A percentile compares a stretch with the other conserved stretches of the same genome.
Conservation (phyloP, 2,888 invertebrate genomes). For the Cinara cedri region DNA sequence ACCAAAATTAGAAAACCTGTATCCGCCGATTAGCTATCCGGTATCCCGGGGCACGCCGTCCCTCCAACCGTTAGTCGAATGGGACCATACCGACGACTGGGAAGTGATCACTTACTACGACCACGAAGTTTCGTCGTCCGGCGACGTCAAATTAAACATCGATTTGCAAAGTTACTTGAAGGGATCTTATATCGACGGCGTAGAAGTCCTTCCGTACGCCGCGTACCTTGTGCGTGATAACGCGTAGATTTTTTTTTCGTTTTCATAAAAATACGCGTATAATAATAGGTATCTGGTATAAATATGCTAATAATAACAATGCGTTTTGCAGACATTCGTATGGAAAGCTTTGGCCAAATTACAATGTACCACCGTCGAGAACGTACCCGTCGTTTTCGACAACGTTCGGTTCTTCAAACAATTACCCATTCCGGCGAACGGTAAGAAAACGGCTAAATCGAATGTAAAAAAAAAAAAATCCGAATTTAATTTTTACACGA, state of each 20-base stretch:
- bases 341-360: constrained; percentile 88
- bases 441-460: constrained; percentile 55
- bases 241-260: too few relatives aligned
- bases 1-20: constrained; percentile 75
- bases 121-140: not conserved
- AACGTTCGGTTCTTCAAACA: constrained; percentile 90
- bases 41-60: constrained; percentile 93
- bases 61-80: constrained; percentile 82
- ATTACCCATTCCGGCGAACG: constrained; percentile 86
- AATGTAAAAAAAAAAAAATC: too few relatives aligned
- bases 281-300: too few relatives aligned
- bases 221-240: constrained; percentile 83
- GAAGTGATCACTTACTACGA: constrained; percentile 58
- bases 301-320: not conserved
- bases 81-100: constrained; percentile 94
- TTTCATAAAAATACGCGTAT: too few relatives aligned
- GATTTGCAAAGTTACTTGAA: constrained; percentile 77
- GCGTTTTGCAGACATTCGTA: constrained; percentile 69
- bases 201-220: constrained; percentile 94
- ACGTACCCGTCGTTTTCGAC: constrained; percentile 84
- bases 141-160: constrained; percentile 67
- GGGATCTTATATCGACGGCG: constrained; percentile 91
- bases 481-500: too few relatives aligned
- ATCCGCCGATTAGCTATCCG: constrained; percentile 79
- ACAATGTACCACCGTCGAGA: constrained; percentile 73